Evolutionary conservation across 2,888 invertebrate species (phyloP), one percentile per base, ranked within the genome.

Genomic region (Chrysotoxum bicinctum): DNA sequence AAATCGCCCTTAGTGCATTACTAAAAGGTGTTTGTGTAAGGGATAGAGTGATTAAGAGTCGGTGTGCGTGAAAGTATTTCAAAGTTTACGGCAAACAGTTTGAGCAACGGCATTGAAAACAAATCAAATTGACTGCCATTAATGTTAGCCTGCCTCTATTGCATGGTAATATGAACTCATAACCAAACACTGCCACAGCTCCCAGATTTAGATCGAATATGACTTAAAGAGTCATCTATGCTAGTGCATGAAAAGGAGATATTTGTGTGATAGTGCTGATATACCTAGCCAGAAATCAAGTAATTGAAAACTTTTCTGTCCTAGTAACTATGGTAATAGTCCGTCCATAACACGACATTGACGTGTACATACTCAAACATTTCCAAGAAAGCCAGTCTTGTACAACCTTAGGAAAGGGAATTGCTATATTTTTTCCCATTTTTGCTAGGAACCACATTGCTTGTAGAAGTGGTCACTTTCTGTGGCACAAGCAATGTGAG

Each of bases 311-410:
- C 26, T 48, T 48, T 73, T 56, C 75, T 62, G 76, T 58, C 26
- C 40, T 32, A 35, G 76, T 85, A 56, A 35, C 77, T 64, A 81
- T 80, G 76, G 81, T 56, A 76, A 72, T 64, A 54, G 30, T 73
- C 43, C 23, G 81, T 19, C 76, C 85, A 85, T 69, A 81, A 85
- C 85, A 85, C 52, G 60, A 54, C 26, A 19, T 3, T 2, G 19
- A 58, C 10, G 58, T 19, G 2, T 14, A 1, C 6, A 23, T n/a
- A 21, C 30, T 12, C 16, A 12, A 45, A 30, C 43, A 45, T 26
- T 26, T 30, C 16, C 8, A 45, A 26, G n/a, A 26, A n/a, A 62
- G 26, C 19, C 43, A 62, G 23, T 19, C 1, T 43, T 19, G 32
- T 1, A 16, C 4, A 19, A 30, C 16, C 3, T 6, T 26, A 45